These are phyloP conservation scores for Balearica regulorum DNA, from an alignment of 2,797 vertebrate species.

Conservation along the genomic window DNA sequence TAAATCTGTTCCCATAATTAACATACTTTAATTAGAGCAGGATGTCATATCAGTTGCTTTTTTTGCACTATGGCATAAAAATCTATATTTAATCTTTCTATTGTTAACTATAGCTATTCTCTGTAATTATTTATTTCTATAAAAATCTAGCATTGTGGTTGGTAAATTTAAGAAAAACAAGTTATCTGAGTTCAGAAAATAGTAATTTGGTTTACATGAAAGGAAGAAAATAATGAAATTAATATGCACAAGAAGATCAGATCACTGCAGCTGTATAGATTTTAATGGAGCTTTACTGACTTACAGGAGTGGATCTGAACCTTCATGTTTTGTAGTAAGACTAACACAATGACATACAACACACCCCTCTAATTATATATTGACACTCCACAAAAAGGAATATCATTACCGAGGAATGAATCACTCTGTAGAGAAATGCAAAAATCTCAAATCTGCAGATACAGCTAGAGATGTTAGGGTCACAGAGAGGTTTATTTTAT, in stretches of 20 bases:
- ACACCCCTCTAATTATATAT: neutral
- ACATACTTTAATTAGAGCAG: neutral
- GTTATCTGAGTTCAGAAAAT: neutral
- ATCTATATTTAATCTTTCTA: neutral
- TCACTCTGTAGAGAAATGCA: neutral
- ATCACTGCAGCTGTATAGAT: neutral
- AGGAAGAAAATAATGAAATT: neutral
- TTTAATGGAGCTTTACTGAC: neutral
- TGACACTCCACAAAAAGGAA: neutral
- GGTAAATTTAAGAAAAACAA: neutral
- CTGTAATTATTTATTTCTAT: neutral
- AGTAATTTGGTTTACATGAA: neutral
- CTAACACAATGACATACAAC: neutral
- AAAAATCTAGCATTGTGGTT: neutral
- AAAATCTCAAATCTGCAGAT: neutral
- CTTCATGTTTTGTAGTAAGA: neutral
- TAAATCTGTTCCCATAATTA: slow-evolving; percentile 21
- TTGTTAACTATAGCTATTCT: neutral
- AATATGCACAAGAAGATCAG: neutral
- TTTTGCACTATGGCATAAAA: neutral
- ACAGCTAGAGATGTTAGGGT: neutral
- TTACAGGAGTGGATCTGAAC: neutral
- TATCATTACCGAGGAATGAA: neutral
- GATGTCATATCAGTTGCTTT: neutral
- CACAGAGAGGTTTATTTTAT: neutral